These are phyloP conservation scores for Myotis findleyi DNA, from an alignment of 2,797 vertebrate species.

Conservation along the genomic window DNA sequence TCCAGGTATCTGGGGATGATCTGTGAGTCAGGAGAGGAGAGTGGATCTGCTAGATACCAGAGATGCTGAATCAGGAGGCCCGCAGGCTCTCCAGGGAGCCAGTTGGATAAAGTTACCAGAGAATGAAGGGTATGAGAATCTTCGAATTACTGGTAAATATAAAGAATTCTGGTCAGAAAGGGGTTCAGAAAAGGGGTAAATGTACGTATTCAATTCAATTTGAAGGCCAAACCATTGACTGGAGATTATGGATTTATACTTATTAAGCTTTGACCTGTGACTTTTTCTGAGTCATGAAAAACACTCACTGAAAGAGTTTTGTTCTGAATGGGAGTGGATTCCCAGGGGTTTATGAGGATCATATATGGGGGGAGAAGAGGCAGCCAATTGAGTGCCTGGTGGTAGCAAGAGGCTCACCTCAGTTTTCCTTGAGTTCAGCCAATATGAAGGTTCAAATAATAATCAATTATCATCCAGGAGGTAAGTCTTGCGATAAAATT, in stretches of 20 bases:
- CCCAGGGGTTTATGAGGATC: neutral
- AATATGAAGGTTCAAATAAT: neutral
- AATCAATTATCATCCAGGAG: neutral
- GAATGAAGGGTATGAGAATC: neutral
- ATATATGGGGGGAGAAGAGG: neutral
- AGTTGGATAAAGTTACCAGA: neutral
- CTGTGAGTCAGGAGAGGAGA: neutral
- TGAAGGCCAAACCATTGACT: neutral
- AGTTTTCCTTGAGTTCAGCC: neutral
- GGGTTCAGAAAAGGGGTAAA: neutral
- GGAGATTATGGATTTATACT: neutral
- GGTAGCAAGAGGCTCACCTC: accelerated
- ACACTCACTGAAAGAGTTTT: neutral
- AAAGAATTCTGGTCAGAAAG: neutral
- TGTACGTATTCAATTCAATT: neutral
- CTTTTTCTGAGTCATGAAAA: neutral
- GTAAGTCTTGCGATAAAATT: neutral
- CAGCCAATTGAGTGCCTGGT: accelerated
- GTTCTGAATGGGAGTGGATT: neutral
- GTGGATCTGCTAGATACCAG: neutral
- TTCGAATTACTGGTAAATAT: neutral
- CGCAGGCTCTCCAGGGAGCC: neutral
- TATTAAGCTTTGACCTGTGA: neutral
- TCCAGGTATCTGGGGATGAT: neutral
- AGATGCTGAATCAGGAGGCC: neutral